Evolutionary conservation across 2,888 invertebrate genomes (phyloP).

Genomic region (Chrysolina oricalcia): DNA sequence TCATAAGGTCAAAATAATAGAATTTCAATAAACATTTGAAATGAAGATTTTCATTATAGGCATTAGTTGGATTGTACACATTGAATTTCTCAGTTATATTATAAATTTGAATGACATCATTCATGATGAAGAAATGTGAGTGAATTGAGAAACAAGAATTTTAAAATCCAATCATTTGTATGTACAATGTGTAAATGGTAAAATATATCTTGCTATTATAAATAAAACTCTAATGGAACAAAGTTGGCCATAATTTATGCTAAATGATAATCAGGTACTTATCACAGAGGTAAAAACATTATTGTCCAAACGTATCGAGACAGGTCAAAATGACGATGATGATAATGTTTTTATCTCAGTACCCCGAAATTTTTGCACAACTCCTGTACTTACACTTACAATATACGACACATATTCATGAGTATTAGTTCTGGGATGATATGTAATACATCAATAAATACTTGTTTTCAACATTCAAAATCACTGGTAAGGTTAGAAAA

Average conservation of each 20-base stretch:
- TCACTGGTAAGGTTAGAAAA: constrained; percentile 59
- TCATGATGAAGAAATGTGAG: background rate
- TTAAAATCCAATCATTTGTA: constrained; percentile 37
- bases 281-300: constrained; percentile 56
- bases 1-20: background rate
- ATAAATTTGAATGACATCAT: constrained; percentile 14
- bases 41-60: background rate
- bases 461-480: constrained; percentile 50
- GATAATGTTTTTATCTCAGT: constrained; percentile 57
- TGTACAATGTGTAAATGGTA: constrained; percentile 45
- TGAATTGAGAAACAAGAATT: constrained; percentile 32
- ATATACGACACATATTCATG: constrained; percentile 60
- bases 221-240: constrained; percentile 51
- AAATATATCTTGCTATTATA: constrained; percentile 53
- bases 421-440: constrained; percentile 58
- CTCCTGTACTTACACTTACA: constrained; percentile 51
- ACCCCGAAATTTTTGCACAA: constrained; percentile 59
- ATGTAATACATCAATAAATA: constrained; percentile 59
- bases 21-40: background rate
- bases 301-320: constrained; percentile 25
- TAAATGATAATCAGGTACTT: constrained; percentile 63
- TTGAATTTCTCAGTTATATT: background rate
- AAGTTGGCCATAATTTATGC: constrained; percentile 46
- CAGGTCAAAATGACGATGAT: constrained; percentile 14
- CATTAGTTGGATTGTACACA: background rate